phyloP scores from a whole-genome alignment of 2,888 invertebrate species.

The Mycalesis mineus region DNA sequence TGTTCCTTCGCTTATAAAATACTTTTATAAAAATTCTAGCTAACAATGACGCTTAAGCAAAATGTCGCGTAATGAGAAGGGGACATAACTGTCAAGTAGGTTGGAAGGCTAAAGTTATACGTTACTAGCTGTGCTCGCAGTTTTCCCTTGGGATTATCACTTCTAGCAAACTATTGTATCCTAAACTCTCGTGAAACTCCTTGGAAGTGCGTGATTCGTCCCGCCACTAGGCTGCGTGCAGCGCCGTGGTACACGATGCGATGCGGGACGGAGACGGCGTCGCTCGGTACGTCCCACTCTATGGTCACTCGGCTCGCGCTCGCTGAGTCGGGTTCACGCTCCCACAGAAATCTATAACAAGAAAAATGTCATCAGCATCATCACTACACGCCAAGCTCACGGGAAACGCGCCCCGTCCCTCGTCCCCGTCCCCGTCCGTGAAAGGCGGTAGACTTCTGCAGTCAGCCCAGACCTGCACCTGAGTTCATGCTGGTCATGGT shows the following conservation, averaged over 20 bases:
- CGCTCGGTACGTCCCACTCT: constrained; percentile 85
- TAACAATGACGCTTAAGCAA: constrained; percentile 62
- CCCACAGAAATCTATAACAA: constrained; percentile 86
- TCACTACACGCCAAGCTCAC: no score
- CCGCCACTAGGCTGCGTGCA: constrained; percentile 80
- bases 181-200: constrained; percentile 68
- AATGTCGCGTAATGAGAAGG: constrained; percentile 55
- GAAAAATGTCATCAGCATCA: background rate
- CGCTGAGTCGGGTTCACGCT: constrained; percentile 59
- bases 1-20: no score
- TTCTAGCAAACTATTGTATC: background rate
- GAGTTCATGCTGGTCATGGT: no score
- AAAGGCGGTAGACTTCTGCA: no score
- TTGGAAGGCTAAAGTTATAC: constrained; percentile 23
- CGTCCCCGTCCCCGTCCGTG: no score
- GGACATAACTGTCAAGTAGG: constrained; percentile 47
- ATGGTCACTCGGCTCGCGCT: constrained; percentile 87
- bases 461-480: no score
- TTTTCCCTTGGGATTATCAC: no score
- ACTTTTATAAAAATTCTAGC: constrained; percentile 64
- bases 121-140: no score
- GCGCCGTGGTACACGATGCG: constrained; percentile 89
- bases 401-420: no score
- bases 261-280: constrained; percentile 78
- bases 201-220: constrained; percentile 78